A percentile compares a stretch with the other conserved stretches of the same genome.
These are phyloP conservation scores for Laspeyria flexula DNA, from an alignment of 2,888 invertebrate species.

Conservation along the genomic window DNA sequence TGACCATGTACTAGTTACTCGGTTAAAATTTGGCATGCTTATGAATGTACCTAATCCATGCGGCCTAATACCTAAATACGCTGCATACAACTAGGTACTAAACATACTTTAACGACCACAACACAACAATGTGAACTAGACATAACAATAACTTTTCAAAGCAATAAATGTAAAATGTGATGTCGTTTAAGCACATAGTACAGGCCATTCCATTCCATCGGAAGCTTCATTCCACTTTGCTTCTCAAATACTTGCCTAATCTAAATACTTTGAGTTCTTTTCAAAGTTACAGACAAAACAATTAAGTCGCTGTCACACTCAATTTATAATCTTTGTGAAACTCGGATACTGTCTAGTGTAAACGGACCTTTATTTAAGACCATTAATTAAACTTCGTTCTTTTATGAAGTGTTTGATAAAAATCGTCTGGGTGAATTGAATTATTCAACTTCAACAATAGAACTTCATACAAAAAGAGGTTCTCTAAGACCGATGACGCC, in stretches of 20 bases:
- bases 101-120: too few relatives aligned
- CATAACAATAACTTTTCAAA: not conserved
- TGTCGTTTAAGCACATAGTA: not conserved
- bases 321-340: not conserved
- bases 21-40: conserved; percentile 16
- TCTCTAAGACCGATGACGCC: too few relatives aligned
- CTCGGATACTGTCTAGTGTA: not conserved
- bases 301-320: not conserved
- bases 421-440: too few relatives aligned
- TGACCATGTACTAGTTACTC: conserved; percentile 2
- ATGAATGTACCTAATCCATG: conserved; percentile 10
- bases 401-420: too few relatives aligned
- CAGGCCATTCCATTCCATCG: conserved; percentile 2
- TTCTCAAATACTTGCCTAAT: conserved; percentile 19
- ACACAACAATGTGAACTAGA: not conserved
- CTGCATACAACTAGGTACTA: not conserved
- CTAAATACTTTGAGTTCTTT: conserved; percentile 25
- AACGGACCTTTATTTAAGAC: not conserved
- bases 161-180: not conserved
- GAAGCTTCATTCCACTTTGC: conserved; percentile 3
- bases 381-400: not conserved
- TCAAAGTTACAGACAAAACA: conserved; percentile 8
- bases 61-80: conserved; percentile 1
- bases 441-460: too few relatives aligned
- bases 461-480: too few relatives aligned